These are phyloP conservation scores for Vidua chalybeata DNA, from an alignment of 2,113 vertebrate species.

Conservation along the genomic window DNA sequence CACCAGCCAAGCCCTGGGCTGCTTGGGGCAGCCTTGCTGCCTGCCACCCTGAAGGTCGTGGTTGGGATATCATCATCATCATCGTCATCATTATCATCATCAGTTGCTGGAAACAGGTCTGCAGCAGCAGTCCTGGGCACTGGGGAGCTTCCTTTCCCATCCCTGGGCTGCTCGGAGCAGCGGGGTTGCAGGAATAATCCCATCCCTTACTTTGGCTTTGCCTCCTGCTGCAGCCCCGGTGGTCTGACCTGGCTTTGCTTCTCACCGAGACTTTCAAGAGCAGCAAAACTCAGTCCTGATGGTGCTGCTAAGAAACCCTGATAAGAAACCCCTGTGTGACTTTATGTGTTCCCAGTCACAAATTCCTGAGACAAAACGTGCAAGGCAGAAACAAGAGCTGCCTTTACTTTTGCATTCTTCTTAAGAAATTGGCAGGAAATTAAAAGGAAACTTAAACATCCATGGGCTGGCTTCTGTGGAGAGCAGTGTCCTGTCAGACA, in stretches of 20 bases:
- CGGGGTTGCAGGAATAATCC: rapidly evolving
- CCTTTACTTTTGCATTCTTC: not conserved
- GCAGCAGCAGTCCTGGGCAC: not conserved
- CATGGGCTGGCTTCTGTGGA: not conserved
- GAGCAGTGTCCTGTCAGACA: constrained; percentile 22
- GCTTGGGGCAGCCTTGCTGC: not conserved
- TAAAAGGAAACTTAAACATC: constrained; percentile 28
- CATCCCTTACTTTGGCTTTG: not conserved
- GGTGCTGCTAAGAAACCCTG: not conserved
- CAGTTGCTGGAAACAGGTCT: not conserved
- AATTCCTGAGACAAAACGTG: not conserved
- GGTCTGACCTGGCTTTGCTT: not conserved
- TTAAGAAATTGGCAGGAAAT: constrained; percentile 49
- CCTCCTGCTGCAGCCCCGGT: rapidly evolving
- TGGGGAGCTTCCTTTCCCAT: not conserved
- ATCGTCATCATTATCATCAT: not conserved
- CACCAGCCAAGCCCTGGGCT: not conserved
- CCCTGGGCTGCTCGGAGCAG: rapidly evolving
- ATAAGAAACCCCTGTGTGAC: not conserved
- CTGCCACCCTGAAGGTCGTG: not conserved
- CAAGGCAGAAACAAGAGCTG: not conserved
- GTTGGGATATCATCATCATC: not conserved
- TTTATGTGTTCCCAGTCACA: not conserved
- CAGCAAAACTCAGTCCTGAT: not conserved
- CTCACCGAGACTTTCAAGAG: not conserved